Evolutionary conservation across 2,888 invertebrate species (phyloP), one percentile per base, ranked within the genome.

Genomic region (Alloscopus bannaensis): DNA sequence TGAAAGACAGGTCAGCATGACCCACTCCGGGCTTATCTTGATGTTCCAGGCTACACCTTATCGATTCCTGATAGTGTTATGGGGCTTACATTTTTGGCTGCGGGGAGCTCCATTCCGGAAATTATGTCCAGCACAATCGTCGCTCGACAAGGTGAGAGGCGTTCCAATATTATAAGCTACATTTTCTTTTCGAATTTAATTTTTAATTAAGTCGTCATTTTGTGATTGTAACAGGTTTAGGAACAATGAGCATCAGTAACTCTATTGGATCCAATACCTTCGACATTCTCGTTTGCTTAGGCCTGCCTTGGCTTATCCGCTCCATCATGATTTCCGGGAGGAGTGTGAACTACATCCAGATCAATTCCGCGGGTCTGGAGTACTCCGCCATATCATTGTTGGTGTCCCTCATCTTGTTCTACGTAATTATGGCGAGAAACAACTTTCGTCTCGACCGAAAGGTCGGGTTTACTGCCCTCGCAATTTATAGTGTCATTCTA

Each of bases 101-200:
- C 96, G 16, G 97, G 97, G 57, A 97, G 96, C 1, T 95, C 95
- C 84, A 94, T 97, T 2, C 97, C 97, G 4, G 97, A 97, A 90
- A 96, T 96, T 0, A 95, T 97, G 2, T 95, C 96, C 24, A 96
- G 96, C 89, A 94, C 97, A 3, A 95, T 97, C 87, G 97, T 97
- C 11, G 94, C 96, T 11, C 94, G 95, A 88, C 94, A 96, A 92
- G 97, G 36, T 36, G 13, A 36, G 59, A n/a, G 20, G 29, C 29
- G 29, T 59, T 59, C 29, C 8, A 59, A 59, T 59, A 18, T 11
- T 28, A 59, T n/a, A 29, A 28, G 31, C 18, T 31, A 59, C 31
- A 11, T 16, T 31, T 20, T 52, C 28, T 57, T 60, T 40, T 6
- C 24, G n/a, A n/a, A n/a, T n/a, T n/a, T n/a, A 28, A 50, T n/a